Base-by-base conservation (phyloP, 1,140 invertebrate genomes). In the Himalopsyche phryganea region DNA sequence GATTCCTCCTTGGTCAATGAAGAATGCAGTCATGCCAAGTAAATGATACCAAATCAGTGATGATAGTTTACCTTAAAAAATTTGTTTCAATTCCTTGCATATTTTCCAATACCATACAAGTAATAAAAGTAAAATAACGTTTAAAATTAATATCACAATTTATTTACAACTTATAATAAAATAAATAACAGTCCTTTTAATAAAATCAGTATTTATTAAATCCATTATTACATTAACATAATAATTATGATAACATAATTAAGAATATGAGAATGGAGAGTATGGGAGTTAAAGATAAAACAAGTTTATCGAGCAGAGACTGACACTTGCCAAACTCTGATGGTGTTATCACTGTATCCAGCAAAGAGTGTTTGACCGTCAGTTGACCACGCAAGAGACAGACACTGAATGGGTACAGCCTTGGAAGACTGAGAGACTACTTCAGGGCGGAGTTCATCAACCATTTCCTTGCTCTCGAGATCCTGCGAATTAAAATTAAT, bases 361-460 rank as follows among this genome's bases (percentile, higher is more conserved):
- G 97, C 96, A 76, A 98, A 99, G 60, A 99, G 80, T 33, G 96
- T 99, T 79, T 98, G 94, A 62, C 98, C 98, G 80, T 99, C 97
- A 48, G 92, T 93, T 56, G 96, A 98, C 98, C 98, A 99, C 6
- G 98, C 96, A 66, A 99, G 81, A 10, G 95, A 99, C 49, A 97
- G 84, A 79, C 98, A 99, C 71, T 97, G 89, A 28, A 96, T 94
- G 66, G 92, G 90, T 65, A 94, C 92, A 53, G 91, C 86, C 74
- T 94, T 94, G 47, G 82, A 82, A 4, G 80, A 84, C 28, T 83
- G 81, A 20, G 81, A 83, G 54, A 96, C 88, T 66, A 98, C 90
- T 71, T 99, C 96, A 11, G 95, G 93, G 71, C 91, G 90, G 41
- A 99, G 81, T 80, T 99, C 97, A 78, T 99, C 96, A 66, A 99